Evolutionary conservation across 2,888 invertebrate species (phyloP), one percentile per base, ranked within the genome.

Genomic region (Epicampocera succincta): DNA sequence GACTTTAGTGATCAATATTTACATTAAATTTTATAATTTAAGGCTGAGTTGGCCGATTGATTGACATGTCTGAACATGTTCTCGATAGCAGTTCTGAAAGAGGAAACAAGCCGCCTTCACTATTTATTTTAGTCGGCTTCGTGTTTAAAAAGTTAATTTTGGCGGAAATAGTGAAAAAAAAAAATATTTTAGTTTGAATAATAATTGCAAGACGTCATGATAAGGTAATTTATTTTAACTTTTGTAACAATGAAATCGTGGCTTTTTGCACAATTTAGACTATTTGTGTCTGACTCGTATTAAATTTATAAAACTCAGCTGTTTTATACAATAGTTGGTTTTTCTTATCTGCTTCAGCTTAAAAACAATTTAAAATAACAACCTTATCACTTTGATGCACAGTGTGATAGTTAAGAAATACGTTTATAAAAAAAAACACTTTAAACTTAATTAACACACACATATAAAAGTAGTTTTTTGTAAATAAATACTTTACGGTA

Each of bases 1-100:
- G 69, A 60, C 46, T 73, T 56, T 38, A 56, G 46, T 69, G 56
- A 38, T 63, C 46, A 44, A 60, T 80, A 63, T 71, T 77, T 77
- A 77, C 77, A 77, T 46, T 56, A 19, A 54, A 50, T 42, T 1
- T 77, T 21, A 21, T 40, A 17, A 48, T 48, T 63, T 56, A 48
- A 9, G 33, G 33, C 33, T 33, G 33, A 33, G 33, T 33, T 42
- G 15, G 21, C 40, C 65, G 38, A n/a, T 46, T 54, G 15, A 54
- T 56, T 2, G 38, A 71, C 33, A 33, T 33, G 33, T 8, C 8
- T 1, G 1, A 33, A 33, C 33, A 33, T 33, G 33, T 9, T 33
- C 9, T 9, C 8, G 8, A 33, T 33, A 9, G 8, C 1, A 33
- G 3, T 33, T 33, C 8, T 33, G 6, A 9, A n/a, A n/a, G n/a